Evolutionary conservation across 2,888 invertebrate genomes (phyloP), one percentile per base, ranked within the genome.

Genomic region (Brenthis hecate): DNA sequence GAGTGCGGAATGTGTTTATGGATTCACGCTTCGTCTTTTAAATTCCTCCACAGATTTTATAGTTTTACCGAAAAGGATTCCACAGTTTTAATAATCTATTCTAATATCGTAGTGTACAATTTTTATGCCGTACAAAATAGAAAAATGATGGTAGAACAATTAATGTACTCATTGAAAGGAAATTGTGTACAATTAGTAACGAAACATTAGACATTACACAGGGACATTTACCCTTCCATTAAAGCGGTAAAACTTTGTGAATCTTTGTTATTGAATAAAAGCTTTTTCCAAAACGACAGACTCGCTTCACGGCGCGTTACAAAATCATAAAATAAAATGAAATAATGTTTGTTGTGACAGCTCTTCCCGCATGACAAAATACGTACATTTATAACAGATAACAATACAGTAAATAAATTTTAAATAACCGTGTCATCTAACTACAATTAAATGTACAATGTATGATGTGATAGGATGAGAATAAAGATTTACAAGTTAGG

Each of bases 341-440:
- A 87, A 87, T 89, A 89, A 89, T 87, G 88, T 89, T 87, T 92
- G 90, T 92, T 92, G 88, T 92, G 92, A 91, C 92, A 90, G 85
- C 80, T 85, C 84, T 85, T 85, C 86, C 88, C 87, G 87, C 89
- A 87, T 91, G 85, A 89, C 90, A 88, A 86, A 89, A 89, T 83
- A 83, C 81, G 80, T 77, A 83, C 88, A 91, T 91, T 89, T 88
- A 88, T 89, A 87, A 84, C 81, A 80, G 76, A 89, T 88, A 89
- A 91, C 91, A 91, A 91, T 89, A 91, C 87, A 82, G 85, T 86
- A 85, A 87, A 87, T 86, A 89, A 85, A 81, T 77, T 83, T 85
- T 87, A 87, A 90, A 91, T 86, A 81, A 81, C 85, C 91, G 86
- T 88, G 82, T 83, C 84, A 86, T 83, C 81, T 78, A 81, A 81